Conservation (phyloP, 2,888 invertebrate genomes). For the Cheilosia pagana region DNA sequence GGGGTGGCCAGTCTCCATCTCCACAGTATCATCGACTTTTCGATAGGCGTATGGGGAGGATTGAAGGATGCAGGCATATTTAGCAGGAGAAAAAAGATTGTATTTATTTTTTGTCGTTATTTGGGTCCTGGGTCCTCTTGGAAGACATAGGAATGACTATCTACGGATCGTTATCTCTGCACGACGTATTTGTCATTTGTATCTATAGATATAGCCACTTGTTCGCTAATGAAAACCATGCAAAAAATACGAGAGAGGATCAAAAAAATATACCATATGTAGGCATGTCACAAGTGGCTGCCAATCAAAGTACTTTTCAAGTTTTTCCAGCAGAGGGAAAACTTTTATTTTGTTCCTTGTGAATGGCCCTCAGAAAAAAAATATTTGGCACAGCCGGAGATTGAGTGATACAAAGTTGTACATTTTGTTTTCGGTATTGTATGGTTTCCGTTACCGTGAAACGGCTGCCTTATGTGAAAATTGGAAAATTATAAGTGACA, state of each 20-base stretch:
- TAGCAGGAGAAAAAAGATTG: slow-evolving; percentile 17
- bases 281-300: slow-evolving; percentile 58
- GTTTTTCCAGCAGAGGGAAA: slow-evolving; percentile 22
- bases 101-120: slow-evolving; percentile 23
- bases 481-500: slow-evolving; percentile 25
- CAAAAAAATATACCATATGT: slow-evolving; percentile 33
- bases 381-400: slow-evolving; percentile 28
- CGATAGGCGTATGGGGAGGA: background rate
- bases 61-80: slow-evolving; percentile 53
- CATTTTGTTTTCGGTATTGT: slow-evolving; percentile 26
- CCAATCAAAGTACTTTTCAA: slow-evolving; percentile 58
- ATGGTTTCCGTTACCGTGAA: slow-evolving; percentile 27
- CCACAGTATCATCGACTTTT: slow-evolving; percentile 22
- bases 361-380: background rate
- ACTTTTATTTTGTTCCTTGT: slow-evolving; percentile 1
- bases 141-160: slow-evolving; percentile 59
- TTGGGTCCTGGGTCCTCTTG: slow-evolving; percentile 14
- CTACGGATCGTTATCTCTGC: slow-evolving; percentile 55
- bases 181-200: slow-evolving; percentile 60
- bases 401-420: slow-evolving; percentile 52
- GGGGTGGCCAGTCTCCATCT: background rate
- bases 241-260: background rate
- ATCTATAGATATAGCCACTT: slow-evolving; percentile 15
- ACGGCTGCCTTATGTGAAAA: slow-evolving; percentile 21
- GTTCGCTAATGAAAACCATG: slow-evolving; percentile 36